phyloP scores from a whole-genome alignment of 2,888 invertebrate genomes.

The Ischnus inquisitorius region DNA sequence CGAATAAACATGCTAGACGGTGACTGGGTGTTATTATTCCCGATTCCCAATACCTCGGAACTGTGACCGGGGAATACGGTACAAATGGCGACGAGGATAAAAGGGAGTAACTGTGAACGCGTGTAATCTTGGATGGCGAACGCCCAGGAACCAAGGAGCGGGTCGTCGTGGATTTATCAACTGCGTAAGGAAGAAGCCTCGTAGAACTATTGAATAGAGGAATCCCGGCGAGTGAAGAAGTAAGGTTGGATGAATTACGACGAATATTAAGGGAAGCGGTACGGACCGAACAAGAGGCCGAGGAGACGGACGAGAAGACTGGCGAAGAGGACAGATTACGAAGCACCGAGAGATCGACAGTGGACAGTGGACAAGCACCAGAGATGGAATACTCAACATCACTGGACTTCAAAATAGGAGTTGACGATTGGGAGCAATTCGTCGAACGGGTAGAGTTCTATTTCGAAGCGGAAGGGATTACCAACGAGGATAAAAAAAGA shows the following conservation, averaged over 20 bases:
- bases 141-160: not conserved
- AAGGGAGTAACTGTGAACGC: not conserved
- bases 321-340: not conserved
- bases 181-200: not conserved
- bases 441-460: constrained; percentile 53
- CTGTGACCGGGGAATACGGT: too few species aligned
- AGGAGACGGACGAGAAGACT: not conserved
- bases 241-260: not conserved
- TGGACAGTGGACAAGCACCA: not conserved
- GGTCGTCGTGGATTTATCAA: constrained; percentile 3
- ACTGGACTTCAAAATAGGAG: constrained; percentile 48
- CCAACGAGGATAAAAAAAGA: constrained; percentile 46
- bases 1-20: too few species aligned
- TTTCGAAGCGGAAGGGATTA: constrained; percentile 31
- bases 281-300: not conserved
- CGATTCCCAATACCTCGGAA: too few species aligned
- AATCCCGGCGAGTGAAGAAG: not conserved
- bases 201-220: not conserved
- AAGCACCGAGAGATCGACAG: not conserved
- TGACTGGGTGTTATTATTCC: too few species aligned
- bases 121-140: not conserved
- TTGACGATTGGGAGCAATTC: constrained; percentile 58
- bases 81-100: constrained; percentile 19
- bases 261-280: not conserved
- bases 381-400: constrained; percentile 20